Evolutionary conservation across 2,888 invertebrate genomes (phyloP).

Genomic region (Aspidiotus rigidus): DNA sequence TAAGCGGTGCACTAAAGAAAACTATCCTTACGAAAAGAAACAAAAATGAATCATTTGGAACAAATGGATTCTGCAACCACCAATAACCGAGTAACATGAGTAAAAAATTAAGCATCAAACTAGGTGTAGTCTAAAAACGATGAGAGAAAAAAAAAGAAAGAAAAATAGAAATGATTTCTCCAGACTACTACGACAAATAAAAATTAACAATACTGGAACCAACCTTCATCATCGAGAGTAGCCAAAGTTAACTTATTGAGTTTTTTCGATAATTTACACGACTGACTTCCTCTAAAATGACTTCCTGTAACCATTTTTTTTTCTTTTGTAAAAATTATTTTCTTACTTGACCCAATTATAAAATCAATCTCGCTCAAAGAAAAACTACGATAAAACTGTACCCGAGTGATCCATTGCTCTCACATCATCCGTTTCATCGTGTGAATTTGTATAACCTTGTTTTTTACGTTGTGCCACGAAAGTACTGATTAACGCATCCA

Average conservation of each 20-base stretch:
- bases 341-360: too few relatives aligned
- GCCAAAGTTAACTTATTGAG: slow-evolving; percentile 74
- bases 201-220: slow-evolving; percentile 25
- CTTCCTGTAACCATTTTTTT: too few relatives aligned
- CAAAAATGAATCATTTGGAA: slow-evolving; percentile 8
- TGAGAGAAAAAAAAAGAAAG: neutral
- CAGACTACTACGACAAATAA: neutral
- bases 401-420: slow-evolving; percentile 38
- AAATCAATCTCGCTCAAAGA: slow-evolving; percentile 24
- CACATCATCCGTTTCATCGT: slow-evolving; percentile 46
- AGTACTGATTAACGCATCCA: slow-evolving; percentile 74
- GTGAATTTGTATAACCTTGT: slow-evolving; percentile 40
- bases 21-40: neutral
- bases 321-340: too few relatives aligned
- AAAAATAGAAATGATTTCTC: neutral
- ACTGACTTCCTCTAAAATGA: slow-evolving; percentile 37
- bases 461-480: slow-evolving; percentile 70
- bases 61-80: neutral
- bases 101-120: slow-evolving; percentile 6
- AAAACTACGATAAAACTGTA: slow-evolving; percentile 25
- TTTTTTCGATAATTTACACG: slow-evolving; percentile 56
- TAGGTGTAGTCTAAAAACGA: neutral
- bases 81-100: neutral
- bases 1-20: neutral
- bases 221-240: slow-evolving; percentile 78